phyloP scores from a whole-genome alignment of 2,888 invertebrate genomes.

The Nomada hirtipes region DNA sequence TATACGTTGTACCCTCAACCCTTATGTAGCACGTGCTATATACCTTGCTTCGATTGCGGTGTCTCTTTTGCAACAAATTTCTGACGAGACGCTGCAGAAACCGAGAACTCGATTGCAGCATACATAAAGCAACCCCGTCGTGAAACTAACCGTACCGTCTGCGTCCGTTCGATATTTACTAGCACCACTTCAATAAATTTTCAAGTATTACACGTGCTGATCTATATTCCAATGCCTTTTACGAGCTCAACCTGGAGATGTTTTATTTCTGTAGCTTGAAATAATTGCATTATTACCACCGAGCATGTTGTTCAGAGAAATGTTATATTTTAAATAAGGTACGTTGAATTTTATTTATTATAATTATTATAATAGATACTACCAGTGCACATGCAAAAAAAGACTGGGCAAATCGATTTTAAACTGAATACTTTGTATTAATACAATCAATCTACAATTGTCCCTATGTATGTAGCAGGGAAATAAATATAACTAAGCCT shows the following conservation, averaged over 20 bases:
- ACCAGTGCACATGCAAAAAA: no score
- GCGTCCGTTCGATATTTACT: constrained; percentile 7
- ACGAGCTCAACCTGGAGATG: neutral
- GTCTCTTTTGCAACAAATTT: constrained; percentile 36
- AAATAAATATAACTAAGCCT: no score
- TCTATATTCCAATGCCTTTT: neutral
- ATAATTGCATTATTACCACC: no score
- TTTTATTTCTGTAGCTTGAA: no score
- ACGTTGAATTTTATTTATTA: no score
- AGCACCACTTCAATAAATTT: neutral
- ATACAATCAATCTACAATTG: no score
- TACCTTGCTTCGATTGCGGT: constrained; percentile 14
- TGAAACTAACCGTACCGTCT: neutral
- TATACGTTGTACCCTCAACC: constrained; percentile 43
- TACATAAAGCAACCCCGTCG: neutral
- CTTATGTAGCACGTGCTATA: constrained; percentile 21
- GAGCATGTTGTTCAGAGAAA: no score
- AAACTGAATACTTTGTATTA: no score
- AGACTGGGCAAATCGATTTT: no score
- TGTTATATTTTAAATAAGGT: no score
- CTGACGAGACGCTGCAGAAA: constrained; percentile 19
- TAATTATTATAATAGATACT: no score
- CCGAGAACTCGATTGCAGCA: constrained; percentile 16
- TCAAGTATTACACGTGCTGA: neutral
- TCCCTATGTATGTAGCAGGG: no score